phyloP scores from a whole-genome alignment of 2,113 vertebrate species.

The Cephalopterus ornatus region DNA sequence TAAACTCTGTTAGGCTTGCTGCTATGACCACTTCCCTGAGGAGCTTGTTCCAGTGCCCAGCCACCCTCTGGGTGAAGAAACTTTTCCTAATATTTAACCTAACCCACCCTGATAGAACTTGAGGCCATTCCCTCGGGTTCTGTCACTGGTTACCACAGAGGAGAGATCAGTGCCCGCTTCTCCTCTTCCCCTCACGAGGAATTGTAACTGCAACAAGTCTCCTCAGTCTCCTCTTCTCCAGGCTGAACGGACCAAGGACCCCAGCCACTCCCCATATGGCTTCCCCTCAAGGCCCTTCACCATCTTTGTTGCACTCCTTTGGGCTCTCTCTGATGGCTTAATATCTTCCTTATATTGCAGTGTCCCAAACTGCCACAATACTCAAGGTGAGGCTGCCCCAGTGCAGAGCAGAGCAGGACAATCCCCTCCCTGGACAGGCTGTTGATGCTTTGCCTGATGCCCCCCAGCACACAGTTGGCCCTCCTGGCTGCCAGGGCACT shows the following conservation, averaged over 20 bases:
- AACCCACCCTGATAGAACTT: background rate
- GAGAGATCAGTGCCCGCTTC: background rate
- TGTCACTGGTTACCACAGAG: background rate
- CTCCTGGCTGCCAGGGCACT: background rate
- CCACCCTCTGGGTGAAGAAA: background rate
- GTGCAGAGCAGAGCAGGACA: background rate
- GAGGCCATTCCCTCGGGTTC: background rate
- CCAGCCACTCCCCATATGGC: accelerated
- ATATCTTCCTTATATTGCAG: background rate
- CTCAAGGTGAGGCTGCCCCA: accelerated
- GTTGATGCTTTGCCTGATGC: accelerated
- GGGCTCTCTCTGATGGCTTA: background rate
- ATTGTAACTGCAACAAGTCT: background rate
- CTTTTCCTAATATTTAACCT: background rate
- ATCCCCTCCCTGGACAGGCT: background rate
- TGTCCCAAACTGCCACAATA: background rate
- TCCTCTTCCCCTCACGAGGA: background rate
- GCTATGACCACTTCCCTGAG: background rate
- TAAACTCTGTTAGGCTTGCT: background rate
- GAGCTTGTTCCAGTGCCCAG: background rate
- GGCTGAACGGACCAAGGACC: background rate
- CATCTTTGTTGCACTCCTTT: background rate
- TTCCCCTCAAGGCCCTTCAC: background rate
- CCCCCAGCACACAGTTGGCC: accelerated
- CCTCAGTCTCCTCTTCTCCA: background rate